Base-by-base conservation (phyloP, 2,888 invertebrate species). In the Drosophila algonquin region DNA sequence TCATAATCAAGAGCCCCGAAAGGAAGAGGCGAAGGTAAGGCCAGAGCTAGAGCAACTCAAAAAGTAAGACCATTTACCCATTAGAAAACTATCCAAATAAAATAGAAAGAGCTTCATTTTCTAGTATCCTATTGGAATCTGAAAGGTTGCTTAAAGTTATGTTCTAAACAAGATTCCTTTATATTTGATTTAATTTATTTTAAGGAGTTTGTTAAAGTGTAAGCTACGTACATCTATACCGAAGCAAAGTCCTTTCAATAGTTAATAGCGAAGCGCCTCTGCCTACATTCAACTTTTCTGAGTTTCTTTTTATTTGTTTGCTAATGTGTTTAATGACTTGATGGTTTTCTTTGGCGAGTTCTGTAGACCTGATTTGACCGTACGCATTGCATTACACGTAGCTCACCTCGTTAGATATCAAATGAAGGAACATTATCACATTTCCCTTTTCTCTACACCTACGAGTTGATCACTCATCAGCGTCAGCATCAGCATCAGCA, bases 21-120 rank as follows among this genome's bases (percentile, higher is more conserved):
- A 71, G 72, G 72, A 70, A 70, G 50, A 58, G 12, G 44, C 40
- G 73, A 74, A 74, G 70, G 74, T 64, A 64, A 64, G 44, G 27
- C 21, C 32, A 21, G 16, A 21, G 12, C 9, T 54, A 14, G 21
- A 21, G 21, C 21, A 1, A 56, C 27, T 8, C 27, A 55, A 53
- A 53, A 65, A 16, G 58, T 64, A 55, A 79, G 62, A 7, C 1
- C 27, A 27, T 7, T 27, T 27, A 1, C 7, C 27, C 7, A 27
- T 27, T 27, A 27, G 7, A n/a, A n/a, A 27, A 27, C 6, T 6
- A 1, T 27, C 27, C 7, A 27, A 27, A 27, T 27, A 27, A 32
- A 30, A 30, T 32, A 9, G 10, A 32, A 32, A 35, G 3, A 35
- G 1, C 1, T 12, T 12, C 12, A 1, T 12, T 35, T 12, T 5